Evolutionary conservation across 2,797 vertebrate genomes (phyloP), one percentile per base, ranked within the genome.

Genomic region (Acanthurus lineatus): DNA sequence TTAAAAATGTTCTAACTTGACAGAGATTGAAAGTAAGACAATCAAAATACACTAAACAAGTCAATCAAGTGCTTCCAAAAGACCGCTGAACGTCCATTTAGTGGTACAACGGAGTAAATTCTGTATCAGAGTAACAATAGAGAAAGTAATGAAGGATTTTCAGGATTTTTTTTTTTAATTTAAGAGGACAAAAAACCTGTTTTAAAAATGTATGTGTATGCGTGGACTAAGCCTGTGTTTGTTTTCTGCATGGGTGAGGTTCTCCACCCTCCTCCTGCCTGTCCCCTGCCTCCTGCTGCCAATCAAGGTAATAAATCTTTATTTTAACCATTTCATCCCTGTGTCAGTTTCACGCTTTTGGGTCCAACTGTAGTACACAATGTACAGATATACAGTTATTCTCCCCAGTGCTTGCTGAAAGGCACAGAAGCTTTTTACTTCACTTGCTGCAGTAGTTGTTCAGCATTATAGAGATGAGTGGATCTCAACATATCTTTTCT

Each of bases 71-170:
- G 22, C 53, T 42, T 59, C 40, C 28, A 56, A 58, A 10, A 52
- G 17, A 65, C 15, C 45, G 22, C 15, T 16, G 7, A 49, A 8
- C 5, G 15, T 65, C 16, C 38, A n/a, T 56, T 40, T 19, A 35
- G 9, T 35, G n/a, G 9, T 6, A 20, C 9, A 54, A 47, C 16
- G 65, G 51, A 79, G 66, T 4, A 20, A 56, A 57, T 73, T 59
- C 40, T 49, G 32, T 2, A 20, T 28, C 47, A 66, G 17, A 69
- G 35, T 58, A 5, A 20, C 4, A 54, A 15, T 0, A 61, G n/a
- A 42, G 35, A 56, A 53, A 72, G 47, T 17, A 49, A 35, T 44
- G 12, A 81, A 1, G 9, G 2, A 40, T 15, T 32, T 32, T 32
- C 28, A 32, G 28, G 28, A 32, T 32, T 32, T 32, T 32, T 32